Conservation (phyloP, 2,797 vertebrate species). For the Gymnoscopelus microlampas region DNA sequence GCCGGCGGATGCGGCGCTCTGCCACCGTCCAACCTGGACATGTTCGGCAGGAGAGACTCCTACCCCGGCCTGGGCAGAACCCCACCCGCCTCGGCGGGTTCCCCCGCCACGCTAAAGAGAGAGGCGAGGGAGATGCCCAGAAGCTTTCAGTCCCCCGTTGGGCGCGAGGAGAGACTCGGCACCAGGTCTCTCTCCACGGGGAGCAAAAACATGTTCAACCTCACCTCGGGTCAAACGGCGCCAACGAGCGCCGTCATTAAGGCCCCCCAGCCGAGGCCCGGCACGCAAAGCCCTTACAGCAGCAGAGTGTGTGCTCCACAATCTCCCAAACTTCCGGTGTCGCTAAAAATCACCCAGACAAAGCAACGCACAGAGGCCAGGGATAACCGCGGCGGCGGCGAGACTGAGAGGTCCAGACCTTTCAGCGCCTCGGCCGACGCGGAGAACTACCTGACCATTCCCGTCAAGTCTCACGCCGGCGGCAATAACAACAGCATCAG, state of each 20-base stretch:
- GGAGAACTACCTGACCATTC: constrained; percentile 89
- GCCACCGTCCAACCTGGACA: constrained; percentile 44
- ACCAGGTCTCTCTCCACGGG: constrained; percentile 34
- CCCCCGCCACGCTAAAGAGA: constrained; percentile 35
- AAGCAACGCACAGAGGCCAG: constrained; percentile 29
- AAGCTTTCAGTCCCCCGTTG: constrained; percentile 27
- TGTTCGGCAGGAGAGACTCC: constrained; percentile 59
- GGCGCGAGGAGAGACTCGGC: constrained; percentile 42
- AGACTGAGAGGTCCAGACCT: constrained; percentile 53
- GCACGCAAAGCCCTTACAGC: constrained; percentile 46
- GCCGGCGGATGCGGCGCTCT: not conserved
- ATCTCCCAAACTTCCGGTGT: constrained; percentile 62
- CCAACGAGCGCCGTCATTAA: constrained; percentile 47
- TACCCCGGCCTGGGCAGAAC: constrained; percentile 70
- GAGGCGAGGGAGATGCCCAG: constrained; percentile 42
- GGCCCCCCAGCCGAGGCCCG: constrained; percentile 24
- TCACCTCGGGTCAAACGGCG: constrained; percentile 23
- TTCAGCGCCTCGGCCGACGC: constrained; percentile 66
- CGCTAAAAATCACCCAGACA: constrained; percentile 49
- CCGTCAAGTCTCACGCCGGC: constrained; percentile 77
- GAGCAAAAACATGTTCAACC: constrained; percentile 56
- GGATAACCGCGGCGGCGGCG: constrained; percentile 33
- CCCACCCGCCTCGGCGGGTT: constrained; percentile 1
- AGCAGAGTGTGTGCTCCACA: constrained; percentile 51
- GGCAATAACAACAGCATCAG: not conserved